Base-by-base conservation (phyloP, 35 echinoderm and acorn worm species). In the Stichopus chloronotus region DNA sequence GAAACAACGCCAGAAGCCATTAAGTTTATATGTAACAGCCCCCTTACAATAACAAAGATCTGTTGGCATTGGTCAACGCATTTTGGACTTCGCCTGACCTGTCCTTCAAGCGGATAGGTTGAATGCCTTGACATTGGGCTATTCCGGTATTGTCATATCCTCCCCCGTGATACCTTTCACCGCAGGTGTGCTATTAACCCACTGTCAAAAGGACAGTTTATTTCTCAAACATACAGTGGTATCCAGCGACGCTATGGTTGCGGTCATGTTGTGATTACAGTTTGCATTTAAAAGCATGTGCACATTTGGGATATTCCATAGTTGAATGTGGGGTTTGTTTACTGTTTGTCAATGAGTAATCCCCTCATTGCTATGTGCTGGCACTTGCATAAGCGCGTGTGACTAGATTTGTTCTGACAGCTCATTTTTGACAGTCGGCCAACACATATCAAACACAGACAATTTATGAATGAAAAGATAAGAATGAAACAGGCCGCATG, bases 71-170 rank as follows among this genome's bases (percentile, higher is more conserved):
- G 86, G 86, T 88, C 86, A 88, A 63, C 61, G 86, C 86, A 88
- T 63, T 88, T 57, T 88, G 86, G 57, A 69, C 86, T 88, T 88
- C 86, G 53, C 59, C 60, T 85, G 87, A 89, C 87, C 87, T 89
- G 60, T 89, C 59, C 87, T 89, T 89, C 87, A 89, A 30, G 87
- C 61, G 87, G 87, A 89, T 89, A 89, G 87, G 87, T 89, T 24
- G 87, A 72, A 89, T 89, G 87, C 87, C 87, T 89, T 89, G 87
- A 89, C 87, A 89, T 89, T 89, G 87, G 59, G 87, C 87, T 89
- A 25, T 89, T 89, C 87, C 65, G 71, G n/a, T 63, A 14, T 72
- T 58, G 8, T 22, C 13, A 6, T 7, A 43, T 72, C 60, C 87
- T 89, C 87, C 87, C 87, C 52, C 60, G 30, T 63, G 60, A 83